Base-by-base conservation (phyloP, 2,113 vertebrate species). In the Nibea albiflora region DNA sequence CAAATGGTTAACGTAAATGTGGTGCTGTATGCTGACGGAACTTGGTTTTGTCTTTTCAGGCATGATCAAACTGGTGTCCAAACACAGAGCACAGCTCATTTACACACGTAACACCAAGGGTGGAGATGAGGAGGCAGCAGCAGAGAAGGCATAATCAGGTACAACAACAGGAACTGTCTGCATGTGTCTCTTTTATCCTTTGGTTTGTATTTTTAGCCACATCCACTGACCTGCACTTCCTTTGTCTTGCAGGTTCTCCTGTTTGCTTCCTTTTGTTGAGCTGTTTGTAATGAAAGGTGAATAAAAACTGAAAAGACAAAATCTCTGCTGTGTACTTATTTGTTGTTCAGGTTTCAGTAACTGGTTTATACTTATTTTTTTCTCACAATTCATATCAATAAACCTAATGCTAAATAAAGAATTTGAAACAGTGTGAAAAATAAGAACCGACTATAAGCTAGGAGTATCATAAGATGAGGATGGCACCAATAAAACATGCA, bases 71-170 rank as follows among this genome's bases (percentile, higher is more conserved):
- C 92, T 99, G 69, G 98, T 99, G 82, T 99, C 98, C 78, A 99
- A 99, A 90, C 98, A 99, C 93, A 96, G 98, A 94, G 97, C 98
- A 19, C 98, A 99, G 64, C 96, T 99, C 52, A 99, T 99, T 85
- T 99, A 99, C 88, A 99, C 98, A 11, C 96, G 98, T 28, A 99
- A 99, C 94, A 99, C 98, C 1, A 99, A 99, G 92, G 98, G 97
- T 1, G 97, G 96, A 4, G 98, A 99, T 14, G 95, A 95, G 85
- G 95, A 95, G 89, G 96, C 93, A 1, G 94, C 93, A 3, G 94
- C 95, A 96, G 68, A 97, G 5, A 58, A 68, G 3, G 95, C 95
- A 0, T 97, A 89, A 95, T 62, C 73, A 93, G 96, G 96, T 97
- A 85, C 42, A 28, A 31, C 39, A 19, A 24, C 15, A 31, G 11